Percentiles rank a stretch among this genome's conserved stretches.
Evolutionary conservation across 2,888 invertebrate species (phyloP).

Genomic region (Cerastis leucographa): DNA sequence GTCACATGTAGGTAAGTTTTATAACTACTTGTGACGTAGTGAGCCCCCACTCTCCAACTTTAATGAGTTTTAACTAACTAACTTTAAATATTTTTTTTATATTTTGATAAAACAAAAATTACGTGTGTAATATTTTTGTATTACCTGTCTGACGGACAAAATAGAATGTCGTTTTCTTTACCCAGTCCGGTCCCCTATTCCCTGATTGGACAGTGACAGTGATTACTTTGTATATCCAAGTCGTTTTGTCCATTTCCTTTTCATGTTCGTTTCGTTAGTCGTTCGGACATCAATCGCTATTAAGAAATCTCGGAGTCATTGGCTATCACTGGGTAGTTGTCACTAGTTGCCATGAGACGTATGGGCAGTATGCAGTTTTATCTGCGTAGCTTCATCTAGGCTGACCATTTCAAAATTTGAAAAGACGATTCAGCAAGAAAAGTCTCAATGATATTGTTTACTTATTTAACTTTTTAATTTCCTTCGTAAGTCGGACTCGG

Average conservation of each 20-base stretch:
- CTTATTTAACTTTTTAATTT: not conserved
- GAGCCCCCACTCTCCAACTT: too few species aligned
- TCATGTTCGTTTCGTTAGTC: conserved; percentile 47
- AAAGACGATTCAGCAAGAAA: not conserved
- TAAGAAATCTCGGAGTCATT: conserved; percentile 22
- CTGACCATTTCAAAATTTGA: not conserved
- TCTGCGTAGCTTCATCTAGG: not conserved
- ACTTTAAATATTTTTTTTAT: too few species aligned
- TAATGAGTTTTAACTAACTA: too few species aligned
- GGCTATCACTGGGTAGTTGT: conserved; percentile 1
- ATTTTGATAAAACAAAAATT: too few species aligned
- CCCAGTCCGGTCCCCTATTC: too few species aligned
- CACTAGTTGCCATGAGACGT: not conserved
- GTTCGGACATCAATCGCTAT: conserved; percentile 37
- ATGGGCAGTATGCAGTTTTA: not conserved
- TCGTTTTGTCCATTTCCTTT: conserved; percentile 31
- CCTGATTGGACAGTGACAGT: conserved; percentile 34
- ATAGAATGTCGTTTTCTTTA: too few species aligned
- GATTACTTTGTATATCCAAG: conserved; percentile 22
- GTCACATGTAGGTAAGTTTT: too few species aligned
- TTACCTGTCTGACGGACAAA: too few species aligned
- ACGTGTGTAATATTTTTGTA: too few species aligned
- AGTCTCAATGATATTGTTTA: not conserved
- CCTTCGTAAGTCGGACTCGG: not conserved
- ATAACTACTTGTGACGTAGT: too few species aligned